Base-by-base conservation (phyloP, 2,113 vertebrate species). In the Tetrax tetrax region DNA sequence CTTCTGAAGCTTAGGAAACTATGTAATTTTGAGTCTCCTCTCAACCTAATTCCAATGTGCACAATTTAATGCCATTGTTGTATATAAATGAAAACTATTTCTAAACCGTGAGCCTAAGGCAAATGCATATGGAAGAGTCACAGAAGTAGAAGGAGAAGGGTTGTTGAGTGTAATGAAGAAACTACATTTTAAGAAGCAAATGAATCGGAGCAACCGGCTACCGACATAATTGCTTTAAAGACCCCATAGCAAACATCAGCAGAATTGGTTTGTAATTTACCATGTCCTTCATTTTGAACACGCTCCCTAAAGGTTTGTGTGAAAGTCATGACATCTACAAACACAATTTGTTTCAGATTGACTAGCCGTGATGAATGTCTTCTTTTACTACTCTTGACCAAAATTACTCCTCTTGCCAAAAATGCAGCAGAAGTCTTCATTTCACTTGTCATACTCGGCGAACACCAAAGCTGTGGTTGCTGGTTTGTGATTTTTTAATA, bases 191-290 rank as follows among this genome's bases (percentile, higher is more conserved):
- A 97, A 96, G 71, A 96, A 94, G 75, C 25, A 92, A 95, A 95
- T 74, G 59, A 92, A 95, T 69, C 6, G 35, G 82, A 96, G 54
- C 65, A 97, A 95, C 83, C 83, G 87, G 61, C 43, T 96, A 82
- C 68, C 11, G 6, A 93, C 65, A 92, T 93, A 93, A 96, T 61
- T 96, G 63, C 85, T 97, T 96, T 96, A 95, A 93, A 97, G 81
- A 93, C 33, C 76, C 57, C 68, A 85, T 71, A 97, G 95, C 76
- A 93, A 97, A 90, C 87, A 96, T 93, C 90, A 96, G 74, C 83
- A 97, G 85, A 97, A 96, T 37, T 93, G 74, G 68, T 93, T 94
- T 96, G 74, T 92, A 95, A 98, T 97, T 97, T 96, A 94, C 77
- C 54, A 63, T 74, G 87, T 92, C 93, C 93, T 97, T 97, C 59